Conservation (phyloP, 1,140 invertebrate species). For the Gonatopus flavifemur region DNA sequence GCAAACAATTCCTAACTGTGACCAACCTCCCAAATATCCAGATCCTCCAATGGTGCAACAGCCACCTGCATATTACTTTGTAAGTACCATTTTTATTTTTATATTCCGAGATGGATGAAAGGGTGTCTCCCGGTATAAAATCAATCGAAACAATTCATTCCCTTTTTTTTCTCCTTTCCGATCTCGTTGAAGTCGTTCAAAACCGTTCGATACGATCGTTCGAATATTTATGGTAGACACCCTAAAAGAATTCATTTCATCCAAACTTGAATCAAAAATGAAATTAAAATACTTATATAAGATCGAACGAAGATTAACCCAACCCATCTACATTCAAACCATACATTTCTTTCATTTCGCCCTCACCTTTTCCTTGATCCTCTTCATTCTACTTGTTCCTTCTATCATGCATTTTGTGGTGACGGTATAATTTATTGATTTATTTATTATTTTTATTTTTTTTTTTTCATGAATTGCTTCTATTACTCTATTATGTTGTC, state of each 20-base stretch:
- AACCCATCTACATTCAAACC: slow-evolving; percentile 23
- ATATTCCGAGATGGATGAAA: slow-evolving; percentile 8
- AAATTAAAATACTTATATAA: no score
- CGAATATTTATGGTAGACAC: no score
- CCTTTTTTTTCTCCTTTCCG: no score
- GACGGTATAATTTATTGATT: slow-evolving; percentile 40
- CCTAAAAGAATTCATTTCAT: not conserved
- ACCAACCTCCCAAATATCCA: slow-evolving; percentile 25
- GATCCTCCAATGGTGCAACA: slow-evolving; percentile 44
- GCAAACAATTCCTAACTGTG: slow-evolving; percentile 27
- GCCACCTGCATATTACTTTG: slow-evolving; percentile 46
- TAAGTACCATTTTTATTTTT: slow-evolving; percentile 51
- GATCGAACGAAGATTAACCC: slow-evolving; percentile 15
- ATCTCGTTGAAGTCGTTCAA: no score
- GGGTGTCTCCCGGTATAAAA: no score
- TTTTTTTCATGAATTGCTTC: no score
- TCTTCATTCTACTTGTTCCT: slow-evolving; percentile 24
- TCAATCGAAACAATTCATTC: no score
- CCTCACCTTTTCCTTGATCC: slow-evolving; percentile 16
- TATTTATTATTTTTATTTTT: no score
- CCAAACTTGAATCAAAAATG: not conserved
- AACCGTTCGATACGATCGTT: no score
- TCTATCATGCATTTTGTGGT: slow-evolving; percentile 41
- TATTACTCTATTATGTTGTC: slow-evolving; percentile 25
- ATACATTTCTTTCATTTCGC: slow-evolving; percentile 11